These are phyloP conservation scores for Champsocephalus esox DNA, from an alignment of 2,797 vertebrate genomes.

Conservation along the genomic window DNA sequence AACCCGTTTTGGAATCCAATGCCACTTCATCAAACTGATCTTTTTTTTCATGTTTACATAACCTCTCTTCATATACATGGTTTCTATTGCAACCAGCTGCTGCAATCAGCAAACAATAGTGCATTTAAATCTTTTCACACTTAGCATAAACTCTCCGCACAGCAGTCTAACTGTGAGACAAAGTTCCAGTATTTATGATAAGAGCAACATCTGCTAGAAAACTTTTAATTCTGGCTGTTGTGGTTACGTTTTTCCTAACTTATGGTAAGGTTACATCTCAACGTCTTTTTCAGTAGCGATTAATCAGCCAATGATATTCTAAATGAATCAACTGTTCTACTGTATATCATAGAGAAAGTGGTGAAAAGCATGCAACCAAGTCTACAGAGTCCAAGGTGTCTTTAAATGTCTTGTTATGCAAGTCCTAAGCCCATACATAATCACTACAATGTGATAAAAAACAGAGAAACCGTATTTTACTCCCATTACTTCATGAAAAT, in stretches of 20 bases:
- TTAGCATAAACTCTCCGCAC: background rate
- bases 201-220: constrained; percentile 6
- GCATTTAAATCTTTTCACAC: background rate
- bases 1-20: background rate
- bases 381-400: too few relatives aligned
- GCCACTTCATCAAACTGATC: background rate
- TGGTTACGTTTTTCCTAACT: background rate
- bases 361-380: too few relatives aligned
- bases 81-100: constrained; percentile 20
- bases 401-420: too few relatives aligned
- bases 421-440: too few relatives aligned
- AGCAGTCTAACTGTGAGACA: background rate
- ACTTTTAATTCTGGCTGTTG: background rate
- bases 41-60: background rate
- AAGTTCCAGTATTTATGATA: constrained; percentile 1
- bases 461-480: too few relatives aligned
- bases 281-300: too few relatives aligned
- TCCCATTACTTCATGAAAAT: too few relatives aligned
- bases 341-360: too few relatives aligned
- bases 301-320: too few relatives aligned
- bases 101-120: constrained; percentile 6
- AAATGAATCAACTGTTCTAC: too few relatives aligned
- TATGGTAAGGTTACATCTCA: background rate
- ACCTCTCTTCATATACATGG: background rate
- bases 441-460: too few relatives aligned